Evolutionary conservation across 2,113 vertebrate genomes (phyloP), one percentile per base, ranked within the genome.

Genomic region (Indri indri): DNA sequence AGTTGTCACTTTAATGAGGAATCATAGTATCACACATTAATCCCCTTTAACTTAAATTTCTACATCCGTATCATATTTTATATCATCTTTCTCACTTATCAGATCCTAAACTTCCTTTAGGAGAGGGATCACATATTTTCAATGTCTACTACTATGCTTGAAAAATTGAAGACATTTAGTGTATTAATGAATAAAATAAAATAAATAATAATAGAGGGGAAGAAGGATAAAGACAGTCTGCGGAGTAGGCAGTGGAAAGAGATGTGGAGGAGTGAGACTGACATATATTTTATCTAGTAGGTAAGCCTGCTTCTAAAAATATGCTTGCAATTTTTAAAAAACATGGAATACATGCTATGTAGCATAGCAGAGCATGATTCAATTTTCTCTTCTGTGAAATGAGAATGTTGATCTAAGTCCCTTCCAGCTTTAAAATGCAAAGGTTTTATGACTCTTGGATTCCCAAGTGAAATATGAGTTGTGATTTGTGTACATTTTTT

Each of bases 371-470:
- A 91, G 89, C 76, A 70, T 79, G 45, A 96, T 94, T 97, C 91
- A 89, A 47, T 95, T 96, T 97, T 63, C 34, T 97, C 83, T 73
- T 88, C 79, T 74, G 87, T 96, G 92, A 92, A 95, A 90, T 96
- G 47, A 95, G 80, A 94, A 37, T 87, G 40, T 74, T 91, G 63
- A 93, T 89, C 42, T 85, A 90, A 90, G 86, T 77, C 61, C 34
- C 25, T 93, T 82, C 23, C 37, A 88, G 68, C 89, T 93, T 96
- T 87, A 86, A 95, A 95, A 86, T 89, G 66, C 68, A 91, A 83
- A 96, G n/a, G 13, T 23, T 89, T 61, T 85, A 88, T 86, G 71
- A 66, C 34, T 93, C 42, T 95, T 25, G 40, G 37, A 86, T 95
- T 95, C 82, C 74, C 91, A 89, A 54, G 50, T 90, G 83, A 96